Percentiles rank a stretch among this genome's conserved stretches.
Evolutionary conservation across 2,113 vertebrate species (phyloP).

Genomic region (Rhodinocichla rosea): DNA sequence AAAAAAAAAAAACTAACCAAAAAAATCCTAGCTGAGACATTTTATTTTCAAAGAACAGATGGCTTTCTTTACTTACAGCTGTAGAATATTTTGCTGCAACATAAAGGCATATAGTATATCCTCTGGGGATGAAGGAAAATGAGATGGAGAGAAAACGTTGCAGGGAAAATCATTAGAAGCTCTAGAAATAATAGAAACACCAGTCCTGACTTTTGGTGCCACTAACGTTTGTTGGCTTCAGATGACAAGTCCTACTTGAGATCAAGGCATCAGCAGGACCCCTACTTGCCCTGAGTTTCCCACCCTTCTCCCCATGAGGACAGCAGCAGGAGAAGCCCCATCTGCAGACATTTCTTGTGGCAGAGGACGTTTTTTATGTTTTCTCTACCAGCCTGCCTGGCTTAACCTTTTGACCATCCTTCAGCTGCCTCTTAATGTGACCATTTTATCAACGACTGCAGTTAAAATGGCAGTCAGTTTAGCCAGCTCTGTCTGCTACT

Average conservation of each 20-base stretch:
- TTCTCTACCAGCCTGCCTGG: background rate
- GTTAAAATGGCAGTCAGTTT: background rate
- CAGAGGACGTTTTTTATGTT: background rate
- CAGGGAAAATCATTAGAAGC: background rate
- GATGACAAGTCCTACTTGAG: background rate
- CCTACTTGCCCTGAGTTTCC: background rate
- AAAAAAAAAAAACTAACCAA: accelerated
- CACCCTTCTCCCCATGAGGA: background rate
- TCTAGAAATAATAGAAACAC: background rate
- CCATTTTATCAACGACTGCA: background rate
- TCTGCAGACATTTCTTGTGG: background rate
- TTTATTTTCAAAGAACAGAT: conserved; percentile 19
- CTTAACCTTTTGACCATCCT: conserved; percentile 8
- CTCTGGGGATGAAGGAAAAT: background rate
- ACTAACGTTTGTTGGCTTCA: background rate
- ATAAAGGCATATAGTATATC: background rate
- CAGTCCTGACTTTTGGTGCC: background rate
- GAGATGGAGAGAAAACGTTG: background rate
- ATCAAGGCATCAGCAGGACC: background rate
- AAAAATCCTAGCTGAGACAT: background rate
- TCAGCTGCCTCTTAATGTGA: background rate
- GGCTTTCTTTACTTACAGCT: background rate
- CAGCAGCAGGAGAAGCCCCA: background rate
- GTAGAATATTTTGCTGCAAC: background rate
- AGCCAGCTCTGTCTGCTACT: background rate